Evolutionary conservation across 2,888 invertebrate species (phyloP).

Genomic region (Harpalus rubripes): DNA sequence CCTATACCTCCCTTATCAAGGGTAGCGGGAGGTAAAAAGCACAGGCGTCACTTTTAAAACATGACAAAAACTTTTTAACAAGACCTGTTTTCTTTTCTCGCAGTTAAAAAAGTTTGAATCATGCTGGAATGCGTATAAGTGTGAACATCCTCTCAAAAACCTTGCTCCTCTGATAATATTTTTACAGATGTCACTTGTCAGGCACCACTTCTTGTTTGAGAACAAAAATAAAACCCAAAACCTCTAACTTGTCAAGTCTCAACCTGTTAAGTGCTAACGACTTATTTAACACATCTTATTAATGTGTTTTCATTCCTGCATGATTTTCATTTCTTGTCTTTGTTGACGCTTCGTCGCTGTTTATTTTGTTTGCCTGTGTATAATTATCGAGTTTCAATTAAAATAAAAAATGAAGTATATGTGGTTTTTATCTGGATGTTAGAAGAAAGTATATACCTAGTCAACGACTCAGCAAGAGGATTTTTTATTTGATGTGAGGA

Average conservation of each 20-base stretch:
- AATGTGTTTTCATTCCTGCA: neutral
- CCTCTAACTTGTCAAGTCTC: neutral
- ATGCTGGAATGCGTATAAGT: neutral
- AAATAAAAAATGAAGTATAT: constrained; percentile 13
- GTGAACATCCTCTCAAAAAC: constrained; percentile 9
- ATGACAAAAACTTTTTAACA: no score
- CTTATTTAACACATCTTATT: neutral
- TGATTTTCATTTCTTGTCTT: neutral
- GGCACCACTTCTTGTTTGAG: neutral
- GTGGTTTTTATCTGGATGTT: constrained; percentile 3
- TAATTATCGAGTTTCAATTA: constrained; percentile 22
- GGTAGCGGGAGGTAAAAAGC: no score
- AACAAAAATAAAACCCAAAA: neutral
- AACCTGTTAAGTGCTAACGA: constrained; percentile 4
- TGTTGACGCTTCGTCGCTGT: neutral
- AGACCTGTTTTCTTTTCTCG: neutral
- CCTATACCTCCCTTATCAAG: no score
- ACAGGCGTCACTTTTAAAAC: no score
- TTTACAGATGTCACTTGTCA: constrained; percentile 6
- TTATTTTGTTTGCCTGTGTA: neutral
- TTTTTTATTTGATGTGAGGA: neutral
- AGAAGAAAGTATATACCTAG: neutral
- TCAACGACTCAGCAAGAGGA: neutral
- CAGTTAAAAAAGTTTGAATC: neutral
- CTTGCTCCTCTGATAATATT: neutral